phyloP scores from a whole-genome alignment of 2,797 vertebrate genomes.

The Melanitta fusca region DNA sequence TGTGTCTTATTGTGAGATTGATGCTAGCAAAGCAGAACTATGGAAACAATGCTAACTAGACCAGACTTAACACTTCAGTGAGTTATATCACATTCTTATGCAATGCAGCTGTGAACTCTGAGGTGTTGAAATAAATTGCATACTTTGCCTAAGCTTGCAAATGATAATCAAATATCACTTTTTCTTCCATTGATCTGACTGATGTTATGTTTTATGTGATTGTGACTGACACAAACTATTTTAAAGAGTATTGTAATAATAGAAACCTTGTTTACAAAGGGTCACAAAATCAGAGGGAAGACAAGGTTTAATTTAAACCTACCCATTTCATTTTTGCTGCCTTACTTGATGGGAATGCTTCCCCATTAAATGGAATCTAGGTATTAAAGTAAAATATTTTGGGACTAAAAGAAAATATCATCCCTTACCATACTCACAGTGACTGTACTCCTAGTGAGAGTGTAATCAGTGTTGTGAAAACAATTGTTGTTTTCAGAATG shows the following conservation, averaged over 20 bases:
- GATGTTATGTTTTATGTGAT: background rate
- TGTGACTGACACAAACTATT: background rate
- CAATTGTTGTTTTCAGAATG: too few relatives aligned
- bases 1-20: background rate
- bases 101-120: background rate
- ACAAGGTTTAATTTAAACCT: background rate
- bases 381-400: background rate
- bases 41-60: background rate
- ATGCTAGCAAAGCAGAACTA: background rate
- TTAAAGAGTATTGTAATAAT: background rate
- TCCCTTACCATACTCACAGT: too few relatives aligned
- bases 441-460: too few relatives aligned
- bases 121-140: background rate
- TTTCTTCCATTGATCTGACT: background rate
- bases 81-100: background rate
- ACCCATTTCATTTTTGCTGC: background rate
- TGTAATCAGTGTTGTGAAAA: background rate
- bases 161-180: background rate
- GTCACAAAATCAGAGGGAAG: background rate
- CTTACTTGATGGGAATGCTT: background rate
- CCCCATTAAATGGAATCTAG: background rate
- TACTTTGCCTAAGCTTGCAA: background rate
- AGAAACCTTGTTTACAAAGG: background rate
- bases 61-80: background rate
- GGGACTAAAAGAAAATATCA: background rate